Evolutionary conservation across 35 echinoderm and acorn worm species (phyloP).

Genomic region (Diadema setosum): DNA sequence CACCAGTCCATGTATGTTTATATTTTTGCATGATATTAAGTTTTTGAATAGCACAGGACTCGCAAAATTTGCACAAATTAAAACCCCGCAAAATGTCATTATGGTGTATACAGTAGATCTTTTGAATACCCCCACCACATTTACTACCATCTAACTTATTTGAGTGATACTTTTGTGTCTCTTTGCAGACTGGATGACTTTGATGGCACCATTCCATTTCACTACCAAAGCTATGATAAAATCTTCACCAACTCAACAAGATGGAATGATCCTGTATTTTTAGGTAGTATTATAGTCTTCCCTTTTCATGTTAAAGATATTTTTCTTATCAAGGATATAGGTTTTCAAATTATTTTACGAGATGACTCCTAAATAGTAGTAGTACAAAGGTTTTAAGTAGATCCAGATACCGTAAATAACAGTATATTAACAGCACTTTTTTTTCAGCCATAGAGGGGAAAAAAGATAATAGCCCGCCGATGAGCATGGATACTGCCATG

Average conservation of each 20-base stretch:
- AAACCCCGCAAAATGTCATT: not conserved
- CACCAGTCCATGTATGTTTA: not conserved
- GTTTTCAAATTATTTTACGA: not conserved
- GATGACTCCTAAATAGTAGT: not conserved
- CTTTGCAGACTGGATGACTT: constrained; percentile 29
- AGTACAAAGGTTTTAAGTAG: not conserved
- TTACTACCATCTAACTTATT: not conserved
- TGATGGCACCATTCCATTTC: constrained; percentile 66
- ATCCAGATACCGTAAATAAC: not conserved
- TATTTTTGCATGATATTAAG: not conserved
- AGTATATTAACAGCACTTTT: not conserved
- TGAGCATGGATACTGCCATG: too few relatives aligned
- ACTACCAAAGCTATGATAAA: constrained; percentile 58
- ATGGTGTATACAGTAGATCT: not conserved
- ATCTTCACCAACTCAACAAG: constrained; percentile 40
- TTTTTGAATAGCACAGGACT: not conserved
- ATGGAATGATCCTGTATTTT: constrained; percentile 24
- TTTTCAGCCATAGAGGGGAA: not conserved
- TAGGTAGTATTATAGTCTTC: not conserved
- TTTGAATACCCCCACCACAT: not conserved
- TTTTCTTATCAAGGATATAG: not conserved
- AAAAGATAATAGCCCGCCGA: not conserved
- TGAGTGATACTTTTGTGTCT: not conserved
- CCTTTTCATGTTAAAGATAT: not conserved
- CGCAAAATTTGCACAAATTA: not conserved